phyloP scores from a whole-genome alignment of 2,797 vertebrate genomes.

The Sebastes ruberrimus region DNA sequence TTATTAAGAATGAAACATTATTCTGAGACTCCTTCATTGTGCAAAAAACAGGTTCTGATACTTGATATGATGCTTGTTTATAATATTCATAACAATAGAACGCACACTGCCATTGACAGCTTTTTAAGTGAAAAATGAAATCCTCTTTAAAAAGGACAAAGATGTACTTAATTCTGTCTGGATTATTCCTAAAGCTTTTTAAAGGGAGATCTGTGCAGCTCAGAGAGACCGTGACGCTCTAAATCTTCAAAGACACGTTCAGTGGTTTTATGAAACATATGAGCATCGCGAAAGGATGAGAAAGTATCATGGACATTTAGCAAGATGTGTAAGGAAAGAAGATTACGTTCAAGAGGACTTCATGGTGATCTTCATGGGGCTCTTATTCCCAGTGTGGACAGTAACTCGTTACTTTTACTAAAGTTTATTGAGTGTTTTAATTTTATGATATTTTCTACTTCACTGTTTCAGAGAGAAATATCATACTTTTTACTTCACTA shows the following conservation, averaged over 20 bases:
- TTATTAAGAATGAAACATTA: not conserved
- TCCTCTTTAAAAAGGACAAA: conserved; percentile 27
- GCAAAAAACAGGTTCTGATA: too few species aligned
- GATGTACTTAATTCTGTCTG: conserved; percentile 31
- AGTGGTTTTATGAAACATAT: not conserved
- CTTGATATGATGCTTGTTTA: not conserved
- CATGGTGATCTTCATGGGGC: too few species aligned
- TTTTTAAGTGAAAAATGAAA: conserved; percentile 19
- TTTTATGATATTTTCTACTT: too few species aligned
- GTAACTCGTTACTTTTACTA: too few species aligned
- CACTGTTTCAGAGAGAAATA: too few species aligned
- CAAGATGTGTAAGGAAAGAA: not conserved
- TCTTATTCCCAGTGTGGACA: too few species aligned
- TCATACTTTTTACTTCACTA: too few species aligned
- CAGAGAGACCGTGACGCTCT: not conserved
- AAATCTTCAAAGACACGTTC: not conserved
- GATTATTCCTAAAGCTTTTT: not conserved
- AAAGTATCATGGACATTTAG: not conserved
- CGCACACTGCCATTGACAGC: not conserved
- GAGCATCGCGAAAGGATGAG: not conserved
- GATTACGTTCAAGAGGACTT: too few species aligned
- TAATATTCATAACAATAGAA: not conserved
- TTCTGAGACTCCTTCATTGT: not conserved
- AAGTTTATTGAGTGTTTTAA: too few species aligned
- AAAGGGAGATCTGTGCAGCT: not conserved